These are phyloP conservation scores for Lampropteryx suffumata DNA, from an alignment of 2,888 invertebrate species.

Conservation along the genomic window DNA sequence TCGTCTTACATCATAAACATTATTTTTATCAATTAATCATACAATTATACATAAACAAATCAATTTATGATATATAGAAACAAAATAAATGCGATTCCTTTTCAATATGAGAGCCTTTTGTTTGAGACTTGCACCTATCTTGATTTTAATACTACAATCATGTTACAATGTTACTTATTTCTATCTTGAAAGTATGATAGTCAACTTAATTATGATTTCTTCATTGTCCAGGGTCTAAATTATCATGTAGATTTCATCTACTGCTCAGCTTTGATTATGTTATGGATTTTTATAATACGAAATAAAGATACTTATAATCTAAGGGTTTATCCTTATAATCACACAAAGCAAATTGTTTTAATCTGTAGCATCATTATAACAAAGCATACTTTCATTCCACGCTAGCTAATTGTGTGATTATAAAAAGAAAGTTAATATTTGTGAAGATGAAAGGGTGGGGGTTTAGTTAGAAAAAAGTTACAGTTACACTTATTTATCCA, in stretches of 20 bases:
- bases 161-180: slow-evolving; percentile 14
- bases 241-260: slow-evolving; percentile 75
- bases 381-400: too few relatives aligned
- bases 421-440: too few relatives aligned
- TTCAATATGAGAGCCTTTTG: slow-evolving; percentile 46
- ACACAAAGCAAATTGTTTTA: too few relatives aligned
- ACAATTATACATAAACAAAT: slow-evolving; percentile 22
- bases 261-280: slow-evolving; percentile 44
- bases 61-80: slow-evolving; percentile 21
- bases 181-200: slow-evolving; percentile 44
- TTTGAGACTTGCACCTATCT: slow-evolving; percentile 73
- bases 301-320: slow-evolving; percentile 56
- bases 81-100: slow-evolving; percentile 35
- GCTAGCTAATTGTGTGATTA: too few relatives aligned
- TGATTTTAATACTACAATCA: slow-evolving; percentile 12
- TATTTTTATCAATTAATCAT: slow-evolving; percentile 38
- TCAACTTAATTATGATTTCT: slow-evolving; percentile 55
- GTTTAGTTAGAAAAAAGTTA: slow-evolving; percentile 49
- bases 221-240: slow-evolving; percentile 55
- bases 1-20: slow-evolving; percentile 37
- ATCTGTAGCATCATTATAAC: too few relatives aligned
- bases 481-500: slow-evolving; percentile 61
- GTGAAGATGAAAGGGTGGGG: slow-evolving; percentile 51
- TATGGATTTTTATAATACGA: slow-evolving; percentile 44
- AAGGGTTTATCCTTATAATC: too few relatives aligned